Percentiles rank a stretch among this genome's conserved stretches.
These are phyloP conservation scores for Protosalanx chinensis DNA, from an alignment of 2,797 vertebrate species.

Conservation along the genomic window DNA sequence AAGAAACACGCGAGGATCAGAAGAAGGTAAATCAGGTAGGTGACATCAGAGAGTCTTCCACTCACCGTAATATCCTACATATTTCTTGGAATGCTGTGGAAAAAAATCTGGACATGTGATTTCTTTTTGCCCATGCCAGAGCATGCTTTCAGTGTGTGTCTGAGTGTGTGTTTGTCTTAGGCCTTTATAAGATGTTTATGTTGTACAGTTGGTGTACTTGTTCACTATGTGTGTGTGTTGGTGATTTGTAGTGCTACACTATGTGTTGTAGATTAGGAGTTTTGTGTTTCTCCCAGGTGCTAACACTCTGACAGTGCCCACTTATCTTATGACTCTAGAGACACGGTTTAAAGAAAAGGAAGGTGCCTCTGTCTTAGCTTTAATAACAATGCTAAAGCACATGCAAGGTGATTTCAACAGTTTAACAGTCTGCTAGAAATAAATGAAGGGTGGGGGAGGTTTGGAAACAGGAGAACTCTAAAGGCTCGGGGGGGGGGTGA, in stretches of 20 bases:
- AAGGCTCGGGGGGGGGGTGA: too few species aligned
- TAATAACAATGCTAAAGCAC: conserved; percentile 47
- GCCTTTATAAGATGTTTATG: background rate
- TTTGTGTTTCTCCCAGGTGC: conserved; percentile 34
- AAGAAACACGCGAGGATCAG: conserved; percentile 62
- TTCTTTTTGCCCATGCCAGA: conserved; percentile 44
- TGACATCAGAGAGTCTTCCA: conserved; percentile 45
- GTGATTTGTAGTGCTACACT: background rate
- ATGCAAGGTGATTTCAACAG: conserved; percentile 29
- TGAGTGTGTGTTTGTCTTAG: conserved; percentile 13
- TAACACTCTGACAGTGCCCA: conserved; percentile 55
- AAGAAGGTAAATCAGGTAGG: conserved; percentile 49
- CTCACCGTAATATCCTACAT: conserved; percentile 35
- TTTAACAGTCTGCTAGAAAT: background rate
- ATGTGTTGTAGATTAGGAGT: conserved; percentile 12
- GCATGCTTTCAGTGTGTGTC: conserved; percentile 30
- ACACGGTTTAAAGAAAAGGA: conserved; percentile 37
- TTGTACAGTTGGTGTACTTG: background rate
- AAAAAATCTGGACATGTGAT: conserved; percentile 65
- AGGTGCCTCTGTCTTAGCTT: conserved; percentile 21
- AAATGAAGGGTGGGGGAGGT: too few species aligned
- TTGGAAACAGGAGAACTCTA: too few species aligned
- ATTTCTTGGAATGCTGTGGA: conserved; percentile 49
- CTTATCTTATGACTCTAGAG: conserved; percentile 56
- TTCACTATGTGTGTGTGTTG: background rate